Evolutionary conservation across 2,888 invertebrate genomes (phyloP).

Genomic region (Scrobipalpa costella): DNA sequence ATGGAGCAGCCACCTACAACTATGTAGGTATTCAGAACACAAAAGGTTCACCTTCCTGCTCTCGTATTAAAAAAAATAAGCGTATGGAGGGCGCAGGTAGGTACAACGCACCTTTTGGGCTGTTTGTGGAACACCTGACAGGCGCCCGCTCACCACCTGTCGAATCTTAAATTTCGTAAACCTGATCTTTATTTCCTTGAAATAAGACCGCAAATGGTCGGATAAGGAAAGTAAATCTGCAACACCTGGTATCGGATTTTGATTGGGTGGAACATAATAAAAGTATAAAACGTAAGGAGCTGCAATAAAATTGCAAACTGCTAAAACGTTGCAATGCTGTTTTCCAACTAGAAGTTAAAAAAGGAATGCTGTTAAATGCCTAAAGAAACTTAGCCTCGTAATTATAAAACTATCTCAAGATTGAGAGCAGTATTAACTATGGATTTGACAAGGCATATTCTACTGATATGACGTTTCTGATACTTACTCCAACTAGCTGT

Average conservation of each 20-base stretch:
- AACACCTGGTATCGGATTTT: conserved; percentile 26
- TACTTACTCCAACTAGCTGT: no score
- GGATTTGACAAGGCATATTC: no score
- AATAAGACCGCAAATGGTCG: not conserved
- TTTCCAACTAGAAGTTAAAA: not conserved
- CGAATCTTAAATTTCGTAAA: conserved; percentile 35
- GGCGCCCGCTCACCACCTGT: conserved; percentile 47
- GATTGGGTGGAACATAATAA: conserved; percentile 6
- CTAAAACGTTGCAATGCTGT: not conserved
- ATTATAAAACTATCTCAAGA: no score
- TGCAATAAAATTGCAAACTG: conserved; percentile 1
- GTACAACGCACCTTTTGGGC: conserved; percentile 35
- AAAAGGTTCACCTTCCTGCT: conserved; percentile 13
- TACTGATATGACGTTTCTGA: no score
- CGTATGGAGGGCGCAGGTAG: conserved; percentile 41
- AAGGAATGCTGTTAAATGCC: conserved; percentile 12
- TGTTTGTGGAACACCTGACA: conserved; percentile 53
- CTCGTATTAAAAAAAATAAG: conserved; percentile 16
- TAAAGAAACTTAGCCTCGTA: not conserved
- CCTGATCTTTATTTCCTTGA: conserved; percentile 1
- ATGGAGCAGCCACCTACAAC: not conserved
- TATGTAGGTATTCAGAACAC: not conserved
- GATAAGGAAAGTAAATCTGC: not conserved
- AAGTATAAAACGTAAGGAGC: not conserved
- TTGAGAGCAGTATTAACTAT: no score